These are phyloP conservation scores for Bujurquina vittata DNA, from an alignment of 2,113 vertebrate genomes.

Conservation along the genomic window DNA sequence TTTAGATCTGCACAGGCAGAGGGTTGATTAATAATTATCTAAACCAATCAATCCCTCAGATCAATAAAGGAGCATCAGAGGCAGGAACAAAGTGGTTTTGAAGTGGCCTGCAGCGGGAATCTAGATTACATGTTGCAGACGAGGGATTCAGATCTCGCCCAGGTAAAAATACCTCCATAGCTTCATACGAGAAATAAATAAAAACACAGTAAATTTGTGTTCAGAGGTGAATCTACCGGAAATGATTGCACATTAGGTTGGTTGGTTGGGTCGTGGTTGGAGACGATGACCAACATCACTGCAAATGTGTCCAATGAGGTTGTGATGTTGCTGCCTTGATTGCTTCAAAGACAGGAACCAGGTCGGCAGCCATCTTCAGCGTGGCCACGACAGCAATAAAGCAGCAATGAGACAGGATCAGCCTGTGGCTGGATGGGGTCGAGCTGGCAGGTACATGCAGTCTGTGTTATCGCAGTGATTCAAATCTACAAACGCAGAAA, in stretches of 20 bases:
- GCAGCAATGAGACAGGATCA: not conserved
- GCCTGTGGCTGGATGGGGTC: not conserved
- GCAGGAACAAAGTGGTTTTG: not conserved
- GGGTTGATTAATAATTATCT: conserved; percentile 26
- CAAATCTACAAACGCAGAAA: not conserved
- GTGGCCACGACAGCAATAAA: not conserved
- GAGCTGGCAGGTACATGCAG: not conserved
- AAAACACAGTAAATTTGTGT: not conserved
- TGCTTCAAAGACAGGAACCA: not conserved
- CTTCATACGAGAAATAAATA: not conserved
- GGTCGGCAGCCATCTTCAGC: no score
- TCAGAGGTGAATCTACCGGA: no score
- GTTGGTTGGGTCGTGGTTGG: no score
- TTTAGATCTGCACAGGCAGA: not conserved
- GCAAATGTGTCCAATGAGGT: no score
- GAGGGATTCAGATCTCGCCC: not conserved
- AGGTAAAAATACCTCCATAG: not conserved
- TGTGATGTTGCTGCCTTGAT: not conserved
- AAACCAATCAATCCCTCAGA: conserved; percentile 5
- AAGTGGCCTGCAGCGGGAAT: not conserved
- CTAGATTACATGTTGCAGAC: not conserved
- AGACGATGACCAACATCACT: not conserved
- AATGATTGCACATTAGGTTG: no score
- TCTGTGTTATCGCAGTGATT: not conserved
- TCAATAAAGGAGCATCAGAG: conserved; percentile 5